Evolutionary conservation across 2,888 invertebrate species (phyloP).

Genomic region (Galerucella pusilla): DNA sequence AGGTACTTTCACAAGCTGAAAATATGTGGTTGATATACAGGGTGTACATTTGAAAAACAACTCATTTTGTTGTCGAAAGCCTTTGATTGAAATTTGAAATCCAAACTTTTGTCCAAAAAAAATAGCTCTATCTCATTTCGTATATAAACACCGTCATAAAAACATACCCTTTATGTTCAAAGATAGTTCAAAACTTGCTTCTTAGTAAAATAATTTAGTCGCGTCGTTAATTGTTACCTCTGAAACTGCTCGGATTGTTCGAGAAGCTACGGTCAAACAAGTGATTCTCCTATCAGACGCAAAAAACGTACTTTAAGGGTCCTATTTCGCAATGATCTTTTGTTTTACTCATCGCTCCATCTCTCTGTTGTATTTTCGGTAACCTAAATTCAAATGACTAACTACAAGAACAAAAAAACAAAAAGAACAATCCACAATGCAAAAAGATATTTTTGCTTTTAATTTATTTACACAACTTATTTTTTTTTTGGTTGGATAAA

Average conservation of each 20-base stretch:
- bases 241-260: background rate
- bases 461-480: conserved; percentile 43
- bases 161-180: too few relatives aligned
- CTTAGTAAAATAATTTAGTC: background rate
- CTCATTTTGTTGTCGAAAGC: too few relatives aligned
- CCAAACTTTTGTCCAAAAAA: too few relatives aligned
- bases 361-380: conserved; percentile 47
- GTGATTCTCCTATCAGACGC: conserved; percentile 12
- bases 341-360: conserved; percentile 64
- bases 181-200: background rate
- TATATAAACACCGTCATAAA: too few relatives aligned
- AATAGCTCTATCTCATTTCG: too few relatives aligned
- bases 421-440: conserved; percentile 20
- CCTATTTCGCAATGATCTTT: conserved; percentile 43
- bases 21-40: too few relatives aligned
- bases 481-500: conserved; percentile 9
- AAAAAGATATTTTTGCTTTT: background rate
- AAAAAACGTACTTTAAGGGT: conserved; percentile 20
- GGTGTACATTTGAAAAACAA: too few relatives aligned
- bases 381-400: conserved; percentile 29
- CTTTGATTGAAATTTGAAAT: too few relatives aligned
- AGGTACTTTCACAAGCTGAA: too few relatives aligned
- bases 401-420: conserved; percentile 22
- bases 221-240: conserved; percentile 13
- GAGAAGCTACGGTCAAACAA: conserved; percentile 35